Evolutionary conservation across 1,140 invertebrate species (phyloP).

Genomic region (Samia ricini): DNA sequence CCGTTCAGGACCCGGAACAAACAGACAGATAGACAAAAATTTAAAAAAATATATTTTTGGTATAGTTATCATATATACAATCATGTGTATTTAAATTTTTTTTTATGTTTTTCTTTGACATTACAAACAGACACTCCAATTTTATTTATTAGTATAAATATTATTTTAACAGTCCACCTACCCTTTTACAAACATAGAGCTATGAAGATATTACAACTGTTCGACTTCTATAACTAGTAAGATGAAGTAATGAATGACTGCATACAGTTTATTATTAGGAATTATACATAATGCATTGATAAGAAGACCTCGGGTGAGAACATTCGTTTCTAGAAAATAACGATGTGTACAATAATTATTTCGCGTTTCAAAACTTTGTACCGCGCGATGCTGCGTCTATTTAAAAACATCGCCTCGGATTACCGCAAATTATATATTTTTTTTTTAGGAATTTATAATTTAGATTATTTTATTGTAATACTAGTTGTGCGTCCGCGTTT

Average conservation of each 20-base stretch:
- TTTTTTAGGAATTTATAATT: too few relatives aligned
- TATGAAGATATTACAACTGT: not conserved
- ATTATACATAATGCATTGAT: not conserved
- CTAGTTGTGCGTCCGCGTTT: too few relatives aligned
- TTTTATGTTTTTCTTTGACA: not conserved
- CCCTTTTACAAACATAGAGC: not conserved
- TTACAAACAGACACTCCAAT: not conserved
- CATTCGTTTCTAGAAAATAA: conserved; percentile 11
- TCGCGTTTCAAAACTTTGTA: too few relatives aligned
- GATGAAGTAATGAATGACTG: conserved; percentile 16
- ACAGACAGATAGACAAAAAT: too few relatives aligned
- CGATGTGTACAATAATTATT: not conserved
- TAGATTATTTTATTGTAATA: too few relatives aligned
- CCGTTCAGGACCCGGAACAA: too few relatives aligned
- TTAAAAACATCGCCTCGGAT: too few relatives aligned
- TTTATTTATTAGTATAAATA: not conserved
- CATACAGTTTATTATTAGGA: conserved; percentile 7
- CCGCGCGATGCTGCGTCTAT: too few relatives aligned
- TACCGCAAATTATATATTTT: too few relatives aligned
- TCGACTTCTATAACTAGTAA: not conserved
- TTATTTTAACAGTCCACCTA: too few relatives aligned
- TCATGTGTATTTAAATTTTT: not conserved
- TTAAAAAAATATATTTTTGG: too few relatives aligned
- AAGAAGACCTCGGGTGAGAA: conserved; percentile 3
- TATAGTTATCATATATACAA: too few relatives aligned